Evolutionary conservation across 2,113 vertebrate genomes (phyloP).

Genomic region (Herpailurus yagouaroundi): DNA sequence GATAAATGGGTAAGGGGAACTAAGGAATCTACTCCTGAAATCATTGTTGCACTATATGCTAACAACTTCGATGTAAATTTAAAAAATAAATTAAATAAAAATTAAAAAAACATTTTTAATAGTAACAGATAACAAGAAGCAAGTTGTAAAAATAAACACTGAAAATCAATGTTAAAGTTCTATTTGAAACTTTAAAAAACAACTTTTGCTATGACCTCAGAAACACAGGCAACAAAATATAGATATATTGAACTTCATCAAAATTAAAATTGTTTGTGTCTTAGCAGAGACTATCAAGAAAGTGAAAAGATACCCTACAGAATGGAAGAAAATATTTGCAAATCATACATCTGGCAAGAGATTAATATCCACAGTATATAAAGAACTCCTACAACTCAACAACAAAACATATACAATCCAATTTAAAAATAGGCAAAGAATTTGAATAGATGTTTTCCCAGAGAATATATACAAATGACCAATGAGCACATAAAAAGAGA

Average conservation of each 20-base stretch:
- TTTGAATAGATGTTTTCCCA: background rate
- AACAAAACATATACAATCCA: background rate
- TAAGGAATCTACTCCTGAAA: too few species aligned
- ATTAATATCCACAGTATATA: background rate
- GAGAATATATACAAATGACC: background rate
- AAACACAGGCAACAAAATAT: background rate
- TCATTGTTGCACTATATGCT: too few species aligned
- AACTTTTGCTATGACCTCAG: background rate
- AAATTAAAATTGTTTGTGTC: background rate
- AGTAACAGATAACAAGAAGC: background rate
- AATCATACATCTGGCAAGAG: background rate
- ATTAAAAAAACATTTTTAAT: background rate
- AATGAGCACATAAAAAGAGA: background rate
- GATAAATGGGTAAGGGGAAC: too few species aligned
- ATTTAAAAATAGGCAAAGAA: conserved; percentile 8
- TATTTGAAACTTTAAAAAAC: conserved; percentile 34
- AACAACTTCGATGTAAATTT: too few species aligned
- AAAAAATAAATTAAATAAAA: too few species aligned
- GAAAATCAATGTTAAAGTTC: conserved; percentile 23
- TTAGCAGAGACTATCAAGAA: background rate
- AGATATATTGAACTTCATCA: background rate
- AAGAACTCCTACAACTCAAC: background rate
- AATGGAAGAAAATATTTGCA: background rate
- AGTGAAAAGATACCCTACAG: background rate
- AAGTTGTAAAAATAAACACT: background rate